phyloP scores from a whole-genome alignment of 1,140 invertebrate species.

The Drepana arcuata region DNA sequence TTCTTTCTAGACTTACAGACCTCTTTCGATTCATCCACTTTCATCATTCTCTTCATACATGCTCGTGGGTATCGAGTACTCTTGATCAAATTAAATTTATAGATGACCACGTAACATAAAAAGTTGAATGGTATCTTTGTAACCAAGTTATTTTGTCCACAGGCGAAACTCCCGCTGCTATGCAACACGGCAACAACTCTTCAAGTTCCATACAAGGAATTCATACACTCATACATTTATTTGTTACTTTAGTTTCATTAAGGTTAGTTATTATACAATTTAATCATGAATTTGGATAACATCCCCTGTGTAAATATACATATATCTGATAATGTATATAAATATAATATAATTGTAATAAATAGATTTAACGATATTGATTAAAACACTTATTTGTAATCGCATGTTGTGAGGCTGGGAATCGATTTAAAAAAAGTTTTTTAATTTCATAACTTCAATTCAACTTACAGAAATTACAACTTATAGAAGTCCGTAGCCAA shows the following conservation, averaged over 20 bases:
- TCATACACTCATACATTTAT: slow-evolving; percentile 36
- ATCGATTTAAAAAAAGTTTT: background rate
- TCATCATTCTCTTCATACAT: too few relatives aligned
- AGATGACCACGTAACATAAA: too few relatives aligned
- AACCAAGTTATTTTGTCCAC: slow-evolving; percentile 44
- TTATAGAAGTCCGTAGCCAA: too few relatives aligned
- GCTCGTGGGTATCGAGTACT: too few relatives aligned
- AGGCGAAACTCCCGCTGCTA: slow-evolving; percentile 78
- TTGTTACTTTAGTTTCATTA: slow-evolving; percentile 16
- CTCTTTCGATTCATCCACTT: too few relatives aligned
- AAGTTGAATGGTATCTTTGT: too few relatives aligned
- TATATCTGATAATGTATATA: slow-evolving; percentile 1
- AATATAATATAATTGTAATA: slow-evolving; percentile 17
- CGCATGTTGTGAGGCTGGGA: background rate
- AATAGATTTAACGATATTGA: too few relatives aligned
- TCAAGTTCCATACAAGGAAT: slow-evolving; percentile 54
- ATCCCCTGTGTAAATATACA: background rate
- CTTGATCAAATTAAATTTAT: too few relatives aligned
- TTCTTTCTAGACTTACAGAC: too few relatives aligned
- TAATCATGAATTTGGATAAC: slow-evolving; percentile 32
- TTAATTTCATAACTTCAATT: background rate
- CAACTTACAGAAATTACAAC: background rate
- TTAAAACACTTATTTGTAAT: too few relatives aligned
- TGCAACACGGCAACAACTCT: slow-evolving; percentile 75
- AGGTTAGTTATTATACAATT: slow-evolving; percentile 20